These are phyloP conservation scores for Pediacus dermestoides DNA, from an alignment of 2,888 invertebrate genomes.

Conservation along the genomic window DNA sequence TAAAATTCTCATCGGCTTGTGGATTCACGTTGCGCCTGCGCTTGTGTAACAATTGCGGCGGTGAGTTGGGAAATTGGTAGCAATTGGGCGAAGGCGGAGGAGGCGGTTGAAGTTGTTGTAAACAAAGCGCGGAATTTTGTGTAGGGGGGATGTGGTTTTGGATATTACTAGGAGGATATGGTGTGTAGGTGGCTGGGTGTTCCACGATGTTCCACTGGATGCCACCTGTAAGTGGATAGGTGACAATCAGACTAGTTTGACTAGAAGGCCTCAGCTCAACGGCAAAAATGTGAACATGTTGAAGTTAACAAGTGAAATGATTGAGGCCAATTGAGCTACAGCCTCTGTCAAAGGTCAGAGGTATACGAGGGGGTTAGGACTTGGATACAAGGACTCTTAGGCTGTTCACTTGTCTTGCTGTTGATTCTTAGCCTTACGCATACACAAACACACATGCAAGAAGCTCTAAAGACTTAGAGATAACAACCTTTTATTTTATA, in stretches of 20 bases:
- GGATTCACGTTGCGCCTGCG: conserved; percentile 74
- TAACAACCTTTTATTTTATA: too few species aligned
- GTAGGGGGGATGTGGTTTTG: conserved; percentile 14
- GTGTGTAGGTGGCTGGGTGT: conserved; percentile 64
- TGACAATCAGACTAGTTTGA: conserved; percentile 14
- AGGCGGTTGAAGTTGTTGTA: conserved; percentile 32
- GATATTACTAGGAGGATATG: conserved; percentile 52
- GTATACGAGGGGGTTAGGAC: conserved; percentile 11
- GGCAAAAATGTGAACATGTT: conserved; percentile 45
- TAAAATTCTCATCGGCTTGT: conserved; percentile 79
- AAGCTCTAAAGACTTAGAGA: too few species aligned
- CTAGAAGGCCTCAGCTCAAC: conserved; percentile 45
- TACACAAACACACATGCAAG: too few species aligned
- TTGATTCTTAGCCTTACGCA: conserved; percentile 46
- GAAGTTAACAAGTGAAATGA: too few species aligned
- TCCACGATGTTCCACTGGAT: conserved; percentile 80
- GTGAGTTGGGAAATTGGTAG: conserved; percentile 43
- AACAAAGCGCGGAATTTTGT: conserved; percentile 13
- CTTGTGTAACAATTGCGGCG: conserved; percentile 54
- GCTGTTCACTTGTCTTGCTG: conserved; percentile 39
- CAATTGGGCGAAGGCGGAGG: conserved; percentile 28
- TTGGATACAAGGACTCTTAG: conserved; percentile 13
- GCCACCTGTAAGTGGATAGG: conserved; percentile 62
- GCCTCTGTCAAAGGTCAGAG: conserved; percentile 39
- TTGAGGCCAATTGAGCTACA: conserved; percentile 43